phyloP scores from a whole-genome alignment of 2,888 invertebrate species.

The Apodemia zela region DNA sequence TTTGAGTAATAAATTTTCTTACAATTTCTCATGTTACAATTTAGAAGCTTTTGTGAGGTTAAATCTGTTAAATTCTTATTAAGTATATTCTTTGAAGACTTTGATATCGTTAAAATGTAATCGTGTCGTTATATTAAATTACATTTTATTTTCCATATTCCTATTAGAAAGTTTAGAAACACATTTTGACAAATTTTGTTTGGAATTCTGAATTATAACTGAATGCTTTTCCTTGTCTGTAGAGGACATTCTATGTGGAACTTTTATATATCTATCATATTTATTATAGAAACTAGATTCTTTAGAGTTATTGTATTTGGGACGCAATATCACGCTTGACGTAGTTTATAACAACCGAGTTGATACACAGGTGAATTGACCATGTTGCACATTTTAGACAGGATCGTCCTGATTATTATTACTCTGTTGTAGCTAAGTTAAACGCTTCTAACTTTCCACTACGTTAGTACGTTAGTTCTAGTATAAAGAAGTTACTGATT shows the following conservation, averaged over 20 bases:
- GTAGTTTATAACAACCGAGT: conserved; percentile 1
- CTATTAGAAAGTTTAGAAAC: no score
- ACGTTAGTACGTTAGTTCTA: no score
- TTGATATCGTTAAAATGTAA: neutral
- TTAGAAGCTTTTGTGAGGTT: neutral
- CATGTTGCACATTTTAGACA: neutral
- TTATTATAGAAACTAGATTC: neutral
- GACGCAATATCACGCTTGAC: conserved; percentile 3
- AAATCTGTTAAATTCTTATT: conserved; percentile 1
- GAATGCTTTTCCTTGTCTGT: no score
- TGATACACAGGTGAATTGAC: neutral
- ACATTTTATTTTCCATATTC: no score
- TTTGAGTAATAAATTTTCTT: conserved; percentile 4
- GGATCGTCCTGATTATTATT: neutral
- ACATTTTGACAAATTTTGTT: no score
- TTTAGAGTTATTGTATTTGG: conserved; percentile 1
- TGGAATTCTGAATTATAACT: no score
- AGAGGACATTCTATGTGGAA: no score
- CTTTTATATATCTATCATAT: no score
- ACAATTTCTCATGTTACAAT: conserved; percentile 1
- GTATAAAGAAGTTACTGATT: no score
- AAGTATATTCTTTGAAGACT: neutral
- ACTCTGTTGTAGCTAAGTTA: neutral
- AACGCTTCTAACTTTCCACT: no score
- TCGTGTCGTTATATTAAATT: no score